Base-by-base conservation (phyloP, 2,888 invertebrate species). In the Agrochola litura region DNA sequence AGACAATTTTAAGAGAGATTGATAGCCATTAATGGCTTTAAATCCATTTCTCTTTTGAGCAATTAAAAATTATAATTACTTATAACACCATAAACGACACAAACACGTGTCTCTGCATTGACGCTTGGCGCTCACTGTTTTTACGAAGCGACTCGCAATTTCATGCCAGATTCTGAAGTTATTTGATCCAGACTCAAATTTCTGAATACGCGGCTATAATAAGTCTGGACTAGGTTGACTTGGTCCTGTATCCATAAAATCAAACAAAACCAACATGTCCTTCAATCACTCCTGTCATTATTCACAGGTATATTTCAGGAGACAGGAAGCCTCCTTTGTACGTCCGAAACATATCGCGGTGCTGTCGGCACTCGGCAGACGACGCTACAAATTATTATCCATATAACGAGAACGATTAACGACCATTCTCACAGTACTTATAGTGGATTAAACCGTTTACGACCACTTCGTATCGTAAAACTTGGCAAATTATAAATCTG, bases 401-500 rank as follows among this genome's bases (percentile, higher is more conserved):
- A 81, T 58, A 63, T 71, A 74, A 54, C 73, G 46, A 72, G 82
- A 86, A 79, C 71, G 73, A 52, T 75, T 84, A 86, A 77, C 69
- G 71, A 52, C 77, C 74, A 69, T 76, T 66, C 60, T 66, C 72
- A 46, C 64, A 70, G 64, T 76, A 67, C 70, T 75, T 75, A 43
- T 49, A 60, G 73, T 73, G 72, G 67, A 82, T 86, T 76, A 76
- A 60, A 65, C 46, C 58, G 63, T 86, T 84, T 79, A 86, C 73
- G 75, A 81, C 52, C 79, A 63, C 64, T 69, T 54, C 54, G 76
- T 49, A 70, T 67, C 77, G 71, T 69, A 73, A 72, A 84, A 84
- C 76, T 78, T 79, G 65, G 37, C 49, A 70, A 82, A 77, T 84
- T 86, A 79, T 85, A 86, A 86, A 81, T 74, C 76, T 65, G 65